These are phyloP conservation scores for Apodemia duryi DNA, from an alignment of 2,888 invertebrate species.

Conservation along the genomic window DNA sequence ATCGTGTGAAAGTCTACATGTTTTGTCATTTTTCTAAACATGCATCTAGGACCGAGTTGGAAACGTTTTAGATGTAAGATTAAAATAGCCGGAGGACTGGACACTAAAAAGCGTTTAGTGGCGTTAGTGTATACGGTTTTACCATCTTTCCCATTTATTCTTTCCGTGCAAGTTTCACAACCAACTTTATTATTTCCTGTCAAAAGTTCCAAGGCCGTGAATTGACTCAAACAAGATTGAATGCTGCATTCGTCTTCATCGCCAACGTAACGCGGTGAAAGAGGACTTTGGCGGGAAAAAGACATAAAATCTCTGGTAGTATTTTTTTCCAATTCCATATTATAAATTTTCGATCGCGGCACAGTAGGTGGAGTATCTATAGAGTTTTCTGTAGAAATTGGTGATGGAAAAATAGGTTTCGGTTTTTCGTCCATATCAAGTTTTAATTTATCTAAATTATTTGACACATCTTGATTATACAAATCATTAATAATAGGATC, in stretches of 20 bases:
- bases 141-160: constrained; percentile 83
- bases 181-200: constrained; percentile 95
- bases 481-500: constrained; percentile 40
- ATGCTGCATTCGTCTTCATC: constrained; percentile 91
- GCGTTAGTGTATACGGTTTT: constrained; percentile 90
- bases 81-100: constrained; percentile 94
- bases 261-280: constrained; percentile 84
- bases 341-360: constrained; percentile 50
- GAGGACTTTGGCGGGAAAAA: constrained; percentile 64
- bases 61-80: constrained; percentile 98
- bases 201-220: constrained; percentile 93
- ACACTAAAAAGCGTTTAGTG: constrained; percentile 91
- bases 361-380: constrained; percentile 42
- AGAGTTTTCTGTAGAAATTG: constrained; percentile 41
- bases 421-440: constrained; percentile 51
- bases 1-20: constrained; percentile 92
- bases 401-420: constrained; percentile 48
- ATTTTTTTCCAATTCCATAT: constrained; percentile 51
- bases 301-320: constrained; percentile 50
- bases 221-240: constrained; percentile 94
- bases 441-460: constrained; percentile 55
- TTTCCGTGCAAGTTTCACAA: constrained; percentile 92
- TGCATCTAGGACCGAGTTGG: constrained; percentile 86
- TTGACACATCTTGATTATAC: constrained; percentile 43
- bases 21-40: constrained; percentile 90